Evolutionary conservation across 2,113 vertebrate genomes (phyloP).

Genomic region (Platysternon megacephalum): DNA sequence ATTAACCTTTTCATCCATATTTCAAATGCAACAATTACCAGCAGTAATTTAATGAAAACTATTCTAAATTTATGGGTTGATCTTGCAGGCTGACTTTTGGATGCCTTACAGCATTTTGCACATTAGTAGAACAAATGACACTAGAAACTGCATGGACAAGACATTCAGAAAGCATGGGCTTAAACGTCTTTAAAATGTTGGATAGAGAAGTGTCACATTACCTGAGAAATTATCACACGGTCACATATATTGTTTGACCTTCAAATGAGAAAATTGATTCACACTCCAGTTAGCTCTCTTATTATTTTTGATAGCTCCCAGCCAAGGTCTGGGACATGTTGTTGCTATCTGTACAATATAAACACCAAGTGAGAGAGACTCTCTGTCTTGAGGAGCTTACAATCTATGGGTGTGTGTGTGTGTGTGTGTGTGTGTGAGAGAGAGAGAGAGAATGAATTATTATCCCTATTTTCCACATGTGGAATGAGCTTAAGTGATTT

Average conservation of each 20-base stretch:
- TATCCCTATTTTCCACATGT: neutral
- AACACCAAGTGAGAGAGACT: fast-evolving
- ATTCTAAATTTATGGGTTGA: neutral
- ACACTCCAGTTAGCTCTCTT: neutral
- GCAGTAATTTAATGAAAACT: neutral
- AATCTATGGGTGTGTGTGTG: neutral
- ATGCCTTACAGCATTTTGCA: neutral
- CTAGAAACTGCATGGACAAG: neutral
- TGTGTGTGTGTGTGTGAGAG: too few relatives aligned
- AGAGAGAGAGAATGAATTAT: too few relatives aligned
- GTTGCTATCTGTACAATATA: neutral
- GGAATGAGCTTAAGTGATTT: neutral
- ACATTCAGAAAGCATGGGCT: neutral
- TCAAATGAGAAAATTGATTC: neutral
- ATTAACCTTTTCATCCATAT: neutral
- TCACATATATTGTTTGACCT: neutral
- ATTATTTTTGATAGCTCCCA: neutral
- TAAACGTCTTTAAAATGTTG: neutral
- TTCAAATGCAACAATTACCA: neutral
- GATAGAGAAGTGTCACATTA: neutral
- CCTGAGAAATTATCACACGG: neutral
- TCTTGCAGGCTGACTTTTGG: neutral
- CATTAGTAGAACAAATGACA: neutral
- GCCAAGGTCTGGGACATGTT: fast-evolving
- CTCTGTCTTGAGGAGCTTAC: neutral